Evolutionary conservation across 2,888 invertebrate genomes (phyloP).

Genomic region (Sesia apiformis): DNA sequence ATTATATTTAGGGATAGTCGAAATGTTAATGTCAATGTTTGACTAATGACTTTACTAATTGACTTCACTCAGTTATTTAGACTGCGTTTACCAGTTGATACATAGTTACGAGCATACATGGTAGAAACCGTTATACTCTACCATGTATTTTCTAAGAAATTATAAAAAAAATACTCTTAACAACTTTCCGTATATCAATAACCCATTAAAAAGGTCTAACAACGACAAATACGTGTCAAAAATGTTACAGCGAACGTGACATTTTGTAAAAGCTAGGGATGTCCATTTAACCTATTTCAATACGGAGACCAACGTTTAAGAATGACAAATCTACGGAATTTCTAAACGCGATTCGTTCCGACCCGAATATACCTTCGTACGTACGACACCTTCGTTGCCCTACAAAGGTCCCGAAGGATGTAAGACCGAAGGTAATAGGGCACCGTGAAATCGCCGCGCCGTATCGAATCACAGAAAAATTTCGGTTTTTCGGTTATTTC

Average conservation of each 20-base stretch:
- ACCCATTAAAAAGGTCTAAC: not conserved
- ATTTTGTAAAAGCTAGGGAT: constrained; percentile 48
- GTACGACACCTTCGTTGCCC: constrained; percentile 39
- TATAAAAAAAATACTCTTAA: no score
- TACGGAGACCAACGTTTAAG: constrained; percentile 53
- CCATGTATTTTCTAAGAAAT: no score
- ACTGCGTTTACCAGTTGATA: no score
- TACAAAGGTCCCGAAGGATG: constrained; percentile 13
- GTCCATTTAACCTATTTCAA: constrained; percentile 57
- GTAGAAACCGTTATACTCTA: no score
- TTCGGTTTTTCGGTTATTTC: constrained; percentile 76
- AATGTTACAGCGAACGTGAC: constrained; percentile 50
- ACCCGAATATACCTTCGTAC: constrained; percentile 39
- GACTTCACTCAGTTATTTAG: no score
- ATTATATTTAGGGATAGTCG: no score
- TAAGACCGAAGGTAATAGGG: constrained; percentile 51
- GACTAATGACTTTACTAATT: no score
- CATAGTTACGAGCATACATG: no score
- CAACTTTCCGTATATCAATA: not conserved
- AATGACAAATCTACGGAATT: constrained; percentile 65
- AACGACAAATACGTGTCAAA: constrained; percentile 31
- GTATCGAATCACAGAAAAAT: constrained; percentile 73
- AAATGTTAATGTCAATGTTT: no score
- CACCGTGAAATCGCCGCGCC: constrained; percentile 61
- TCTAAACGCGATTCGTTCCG: constrained; percentile 67